Evolutionary conservation across 1,140 invertebrate species (phyloP), one percentile per base, ranked within the genome.

Genomic region (Sinonovacula constricta): DNA sequence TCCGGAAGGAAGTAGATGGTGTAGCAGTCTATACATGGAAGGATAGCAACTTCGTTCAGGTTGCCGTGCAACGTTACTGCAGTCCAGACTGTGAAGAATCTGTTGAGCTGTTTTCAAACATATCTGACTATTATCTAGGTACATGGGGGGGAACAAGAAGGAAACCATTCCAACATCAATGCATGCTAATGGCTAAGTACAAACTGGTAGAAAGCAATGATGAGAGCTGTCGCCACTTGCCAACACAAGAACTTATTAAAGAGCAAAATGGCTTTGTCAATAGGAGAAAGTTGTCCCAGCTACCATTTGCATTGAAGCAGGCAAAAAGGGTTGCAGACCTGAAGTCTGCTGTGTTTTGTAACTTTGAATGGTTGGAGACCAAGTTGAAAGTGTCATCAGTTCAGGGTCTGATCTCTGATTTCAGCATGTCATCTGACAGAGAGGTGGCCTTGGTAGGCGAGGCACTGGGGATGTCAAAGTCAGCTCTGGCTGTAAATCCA

Each of bases 41-140:
- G 45, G 83, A 89, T 53, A 68, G 54, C 10, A 79, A 83, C 36
- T 84, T 90, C 30, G 49, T 53, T 1, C 36, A 82, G 2, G 63
- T 79, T 3, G 97, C 83, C 0, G 54, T 94, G 56, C 96, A 97
- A 89, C 91, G 97, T 53, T 99, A 99, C 90, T 97, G 99, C 88
- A 97, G 96, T 87, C 97, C 98, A 87, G 95, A 96, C 93, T 96
- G 97, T 87, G 95, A 97, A 53, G 49, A 26, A 60, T 94, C 95
- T 95, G 0, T 95, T 95, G 86, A 97, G 97, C 97, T 99, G 89
- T 97, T 99, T 89, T 98, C 97, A 0, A 96, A 95, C 91, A 98
- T 99, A 80, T 97, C 97, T 3, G 97, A 99, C 91, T 99, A 99
- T 90, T 99, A 97, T 89, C 91, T 98, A 14, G 97, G 97, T 3